A percentile compares a stretch with the other conserved stretches of the same genome.
Conservation (phyloP, 2,113 vertebrate species). For the Sclerurus mexicanus region DNA sequence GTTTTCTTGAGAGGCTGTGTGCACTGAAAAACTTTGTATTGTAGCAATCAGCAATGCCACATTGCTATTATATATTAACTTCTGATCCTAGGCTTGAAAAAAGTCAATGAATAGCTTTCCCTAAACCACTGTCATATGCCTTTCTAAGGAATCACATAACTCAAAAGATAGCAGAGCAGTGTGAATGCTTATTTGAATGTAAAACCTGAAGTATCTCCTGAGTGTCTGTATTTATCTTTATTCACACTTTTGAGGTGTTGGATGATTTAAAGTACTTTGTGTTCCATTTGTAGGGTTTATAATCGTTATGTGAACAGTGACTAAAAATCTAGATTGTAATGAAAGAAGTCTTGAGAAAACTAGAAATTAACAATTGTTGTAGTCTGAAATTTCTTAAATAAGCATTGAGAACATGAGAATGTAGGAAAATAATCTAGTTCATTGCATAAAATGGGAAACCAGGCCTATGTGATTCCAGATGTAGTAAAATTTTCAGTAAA, state of each 20-base stretch:
- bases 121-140: not conserved
- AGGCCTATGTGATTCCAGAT: not conserved
- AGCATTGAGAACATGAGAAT: not conserved
- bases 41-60: not conserved
- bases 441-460: not conserved
- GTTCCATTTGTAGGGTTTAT: not conserved
- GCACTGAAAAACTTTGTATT: not conserved
- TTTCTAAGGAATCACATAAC: not conserved
- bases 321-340: not conserved
- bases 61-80: not conserved
- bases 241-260: not conserved
- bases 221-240: not conserved
- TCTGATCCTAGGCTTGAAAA: not conserved
- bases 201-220: not conserved
- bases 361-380: not conserved
- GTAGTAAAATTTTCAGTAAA: not conserved
- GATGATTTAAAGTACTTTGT: not conserved
- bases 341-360: not conserved
- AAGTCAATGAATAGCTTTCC: not conserved
- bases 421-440: not conserved
- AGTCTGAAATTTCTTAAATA: not conserved
- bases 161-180: not conserved
- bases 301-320: not conserved
- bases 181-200: not conserved
- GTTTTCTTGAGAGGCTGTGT: not conserved